Evolutionary conservation across 2,888 invertebrate genomes (phyloP), one percentile per base, ranked within the genome.

Genomic region (Venustoraphidia nigricollis): DNA sequence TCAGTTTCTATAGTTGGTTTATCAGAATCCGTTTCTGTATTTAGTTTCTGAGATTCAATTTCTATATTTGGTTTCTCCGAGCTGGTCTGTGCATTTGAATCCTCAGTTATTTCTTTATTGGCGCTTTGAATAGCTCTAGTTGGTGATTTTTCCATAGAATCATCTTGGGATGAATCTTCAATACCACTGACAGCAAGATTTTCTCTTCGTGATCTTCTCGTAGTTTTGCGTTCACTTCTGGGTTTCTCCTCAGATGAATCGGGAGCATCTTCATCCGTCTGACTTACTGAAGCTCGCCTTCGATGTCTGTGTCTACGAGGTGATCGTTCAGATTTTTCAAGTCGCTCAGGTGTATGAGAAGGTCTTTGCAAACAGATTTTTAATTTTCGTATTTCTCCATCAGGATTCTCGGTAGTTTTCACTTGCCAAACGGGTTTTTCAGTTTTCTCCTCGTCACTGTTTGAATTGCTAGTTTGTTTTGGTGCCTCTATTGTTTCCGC

Each of bases 281-380:
- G 70, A 56, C 71, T 71, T 9, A 70, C 67, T 10, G 73, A 70
- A 37, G 45, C 14, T 10, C 47, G 43, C 13, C 43, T 65, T 4
- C 69, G 67, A 57, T 68, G 68, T 55, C 71, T 68, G 54, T 69
- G 70, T 53, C 72, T 69, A 10, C 71, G 66, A 34, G 72, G 72
- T 8, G 51, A 50, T 27, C 27, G 27, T 27, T 27, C 27, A 5
- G 72, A 72, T 53, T 70, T 68, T 50, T 72, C 73, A 1, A 60
- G 65, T 53, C 71, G 62, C 58, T 75, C 75, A 1, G 74, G 72
- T 9, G 74, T 73, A 10, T 71, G 69, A 1, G 73, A 67, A 2
- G 75, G 75, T 34, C 78, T 71, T 48, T 77, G 75, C 53, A 79
- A 63, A 57, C 77, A 79, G 54, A 80, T 70, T 60, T 79, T 80